Evolutionary conservation across 2,797 vertebrate species (phyloP), one percentile per base, ranked within the genome.

Genomic region (Limnodromus scolopaceus): DNA sequence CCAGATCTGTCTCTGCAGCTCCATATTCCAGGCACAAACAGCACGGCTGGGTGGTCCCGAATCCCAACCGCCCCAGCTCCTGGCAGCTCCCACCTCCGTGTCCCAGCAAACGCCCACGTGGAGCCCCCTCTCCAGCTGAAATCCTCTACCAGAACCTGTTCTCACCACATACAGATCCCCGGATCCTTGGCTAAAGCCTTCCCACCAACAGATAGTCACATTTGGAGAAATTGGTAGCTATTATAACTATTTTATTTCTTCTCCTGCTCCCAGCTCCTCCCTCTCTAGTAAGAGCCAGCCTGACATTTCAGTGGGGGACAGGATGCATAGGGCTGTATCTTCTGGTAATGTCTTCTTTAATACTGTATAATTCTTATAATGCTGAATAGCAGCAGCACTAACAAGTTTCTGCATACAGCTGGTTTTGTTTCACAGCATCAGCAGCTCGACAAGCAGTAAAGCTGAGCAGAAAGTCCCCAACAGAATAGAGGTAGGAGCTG

Each of bases 101-200:
- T 2, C 5, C 14, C 13, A 57, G 54, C 38, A 46, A 23, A 41
- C 0, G 3, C 34, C 16, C 48, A 4, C 0, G 4, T 0, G 9
- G 19, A 74, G 43, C 60, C 51, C 14, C 49, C 64, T 9, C 3
- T 8, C 61, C 6, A 10, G 10, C 30, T 24, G 5, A 19, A n/a
- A 9, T 9, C 20, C 13, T 2, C 23, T 11, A 34, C 15, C 14
- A 9, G 74, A 57, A 36, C 10, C 2, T 12, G 23, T 22, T n/a
- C 54, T n/a, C 16, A 19, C 32, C 41, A 16, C 3, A 20, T 38
- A 23, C 10, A 36, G 46, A 53, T 4, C 41, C 65, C 60, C 23
- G 45, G 45, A 46, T 46, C 45, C 23, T 46, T 43, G 43, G 39
- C n/a, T 39, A 32, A 27, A 65, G 57, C 69, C 58, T 13, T 64